Evolutionary conservation across 2,888 invertebrate species (phyloP).

Genomic region (Mythimna lalbum): DNA sequence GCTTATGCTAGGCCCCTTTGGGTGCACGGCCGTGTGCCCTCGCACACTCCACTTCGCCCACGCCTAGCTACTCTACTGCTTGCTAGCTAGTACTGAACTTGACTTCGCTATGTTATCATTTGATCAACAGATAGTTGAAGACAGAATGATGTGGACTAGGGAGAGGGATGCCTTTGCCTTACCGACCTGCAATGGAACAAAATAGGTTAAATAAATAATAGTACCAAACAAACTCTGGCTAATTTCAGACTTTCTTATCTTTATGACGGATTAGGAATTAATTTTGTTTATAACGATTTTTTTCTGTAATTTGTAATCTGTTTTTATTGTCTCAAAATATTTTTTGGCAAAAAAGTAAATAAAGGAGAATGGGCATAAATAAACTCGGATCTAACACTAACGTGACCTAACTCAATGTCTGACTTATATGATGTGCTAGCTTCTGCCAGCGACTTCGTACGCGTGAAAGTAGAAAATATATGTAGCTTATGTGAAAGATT

Average conservation of each 20-base stretch:
- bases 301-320: neutral
- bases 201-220: neutral
- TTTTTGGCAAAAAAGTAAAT: neutral
- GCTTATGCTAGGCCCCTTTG: too few species aligned
- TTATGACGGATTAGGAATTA: neutral
- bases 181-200: neutral
- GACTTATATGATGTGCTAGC: too few species aligned
- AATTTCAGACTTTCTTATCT: neutral
- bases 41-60: too few species aligned
- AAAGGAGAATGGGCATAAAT: too few species aligned
- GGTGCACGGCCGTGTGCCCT: too few species aligned
- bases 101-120: constrained; percentile 32
- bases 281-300: neutral
- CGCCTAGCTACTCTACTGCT: neutral
- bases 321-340: neutral
- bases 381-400: too few species aligned
- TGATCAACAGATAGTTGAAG: constrained; percentile 6
- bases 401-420: too few species aligned
- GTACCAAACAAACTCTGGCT: neutral
- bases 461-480: too few species aligned
- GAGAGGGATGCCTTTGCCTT: neutral
- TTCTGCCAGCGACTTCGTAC: too few species aligned
- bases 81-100: constrained; percentile 27
- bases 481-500: too few species aligned
- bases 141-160: neutral